phyloP scores from a whole-genome alignment of 2,888 invertebrate species.

The Hydrotaea diabolus region DNA sequence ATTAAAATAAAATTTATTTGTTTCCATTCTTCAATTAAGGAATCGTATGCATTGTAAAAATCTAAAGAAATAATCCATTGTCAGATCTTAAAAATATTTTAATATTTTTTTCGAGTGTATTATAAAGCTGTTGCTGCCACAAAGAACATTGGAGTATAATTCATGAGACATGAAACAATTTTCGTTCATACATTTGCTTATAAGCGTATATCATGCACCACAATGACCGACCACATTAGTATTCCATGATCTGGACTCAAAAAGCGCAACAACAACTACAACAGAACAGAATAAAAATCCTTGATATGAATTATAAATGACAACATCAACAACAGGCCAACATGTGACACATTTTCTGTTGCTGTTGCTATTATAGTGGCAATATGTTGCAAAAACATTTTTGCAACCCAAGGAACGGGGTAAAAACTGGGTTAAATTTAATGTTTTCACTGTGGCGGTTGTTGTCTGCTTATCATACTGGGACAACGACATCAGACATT shows the following conservation, averaged over 20 bases:
- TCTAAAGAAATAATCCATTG: too few species aligned
- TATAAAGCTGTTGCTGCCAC: not conserved
- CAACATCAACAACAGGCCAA: slow-evolving; percentile 34
- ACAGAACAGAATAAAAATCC: slow-evolving; percentile 50
- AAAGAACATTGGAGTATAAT: not conserved
- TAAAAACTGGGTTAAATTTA: slow-evolving; percentile 64
- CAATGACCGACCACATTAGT: slow-evolving; percentile 51
- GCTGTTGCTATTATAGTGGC: not conserved
- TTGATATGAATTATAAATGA: slow-evolving; percentile 66
- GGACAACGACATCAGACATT: slow-evolving; percentile 32
- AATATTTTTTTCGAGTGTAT: too few species aligned
- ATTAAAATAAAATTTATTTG: too few species aligned
- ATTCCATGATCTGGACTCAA: slow-evolving; percentile 47
- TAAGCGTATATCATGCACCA: not conserved
- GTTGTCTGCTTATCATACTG: slow-evolving; percentile 49
- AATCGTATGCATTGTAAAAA: too few species aligned
- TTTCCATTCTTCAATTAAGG: too few species aligned
- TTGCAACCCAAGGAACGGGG: slow-evolving; percentile 18
- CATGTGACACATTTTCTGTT: slow-evolving; percentile 59
- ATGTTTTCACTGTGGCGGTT: slow-evolving; percentile 18
- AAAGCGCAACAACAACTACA: too few species aligned
- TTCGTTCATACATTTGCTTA: not conserved
- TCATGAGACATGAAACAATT: too few species aligned
- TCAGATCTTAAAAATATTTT: too few species aligned
- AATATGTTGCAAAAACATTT: slow-evolving; percentile 27